Percentiles rank a stretch among this genome's conserved stretches.
phyloP scores from a whole-genome alignment of 2,888 invertebrate species.

The Sepiola atlantica region DNA sequence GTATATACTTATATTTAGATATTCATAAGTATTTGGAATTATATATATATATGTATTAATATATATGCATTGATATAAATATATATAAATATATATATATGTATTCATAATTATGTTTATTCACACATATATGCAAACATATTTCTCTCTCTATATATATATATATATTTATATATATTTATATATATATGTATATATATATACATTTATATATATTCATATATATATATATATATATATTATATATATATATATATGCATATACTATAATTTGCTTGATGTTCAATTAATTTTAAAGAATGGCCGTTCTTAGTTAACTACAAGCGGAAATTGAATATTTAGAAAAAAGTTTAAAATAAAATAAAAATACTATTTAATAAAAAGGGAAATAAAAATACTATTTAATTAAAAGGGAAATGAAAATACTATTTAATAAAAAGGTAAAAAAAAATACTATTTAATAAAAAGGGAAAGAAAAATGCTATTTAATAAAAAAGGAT shows the following conservation, averaged over 20 bases:
- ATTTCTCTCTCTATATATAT: no score
- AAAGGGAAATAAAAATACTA: no score
- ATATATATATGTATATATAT: neutral
- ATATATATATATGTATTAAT: neutral
- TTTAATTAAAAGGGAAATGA: neutral
- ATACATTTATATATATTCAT: neutral
- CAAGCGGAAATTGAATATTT: neutral
- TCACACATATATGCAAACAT: no score
- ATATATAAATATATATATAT: no score
- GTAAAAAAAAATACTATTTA: no score
- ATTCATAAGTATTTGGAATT: neutral
- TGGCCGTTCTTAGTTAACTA: neutral
- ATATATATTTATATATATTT: neutral
- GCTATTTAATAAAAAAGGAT: neutral
- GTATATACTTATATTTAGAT: neutral
- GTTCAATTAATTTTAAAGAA: neutral
- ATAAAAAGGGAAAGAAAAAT: neutral
- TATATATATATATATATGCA: no score
- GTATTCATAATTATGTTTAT: no score
- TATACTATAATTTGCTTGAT: no score
- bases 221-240: no score
- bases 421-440: neutral
- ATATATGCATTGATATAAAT: no score
- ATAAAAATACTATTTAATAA: neutral
- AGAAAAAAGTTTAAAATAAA: neutral